phyloP scores from a whole-genome alignment of 2,888 invertebrate species.

The Tipula unca region DNA sequence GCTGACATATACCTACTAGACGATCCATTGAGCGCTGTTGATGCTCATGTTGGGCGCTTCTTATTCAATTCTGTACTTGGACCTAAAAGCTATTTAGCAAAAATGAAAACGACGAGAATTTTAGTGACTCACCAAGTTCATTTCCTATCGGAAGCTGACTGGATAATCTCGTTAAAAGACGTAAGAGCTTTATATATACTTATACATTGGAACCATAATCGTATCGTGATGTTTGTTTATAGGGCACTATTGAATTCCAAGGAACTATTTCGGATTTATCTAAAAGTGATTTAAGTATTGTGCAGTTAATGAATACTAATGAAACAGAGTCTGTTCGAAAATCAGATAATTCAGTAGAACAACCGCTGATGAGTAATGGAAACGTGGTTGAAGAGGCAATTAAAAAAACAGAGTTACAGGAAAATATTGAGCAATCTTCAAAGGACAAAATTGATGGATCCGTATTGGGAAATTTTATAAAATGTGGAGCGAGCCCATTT shows the following conservation, averaged over 20 bases:
- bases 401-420: too few relatives aligned
- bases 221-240: background rate
- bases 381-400: too few relatives aligned
- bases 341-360: conserved; percentile 24
- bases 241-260: conserved; percentile 44
- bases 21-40: conserved; percentile 68
- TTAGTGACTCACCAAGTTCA: conserved; percentile 73
- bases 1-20: conserved; percentile 65
- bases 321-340: conserved; percentile 28
- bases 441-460: too few relatives aligned
- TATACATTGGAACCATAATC: conserved; percentile 25
- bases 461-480: too few relatives aligned
- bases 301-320: conserved; percentile 42
- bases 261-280: conserved; percentile 43
- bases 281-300: conserved; percentile 44
- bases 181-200: conserved; percentile 37
- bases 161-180: conserved; percentile 50
- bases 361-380: too few relatives aligned
- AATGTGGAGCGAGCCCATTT: too few relatives aligned
- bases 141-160: conserved; percentile 50
- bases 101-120: conserved; percentile 50
- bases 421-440: too few relatives aligned
- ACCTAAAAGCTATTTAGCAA: conserved; percentile 43
- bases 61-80: conserved; percentile 60
- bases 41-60: conserved; percentile 60